phyloP scores from a whole-genome alignment of 2,113 vertebrate genomes.

The Xiphophorus couchianus region DNA sequence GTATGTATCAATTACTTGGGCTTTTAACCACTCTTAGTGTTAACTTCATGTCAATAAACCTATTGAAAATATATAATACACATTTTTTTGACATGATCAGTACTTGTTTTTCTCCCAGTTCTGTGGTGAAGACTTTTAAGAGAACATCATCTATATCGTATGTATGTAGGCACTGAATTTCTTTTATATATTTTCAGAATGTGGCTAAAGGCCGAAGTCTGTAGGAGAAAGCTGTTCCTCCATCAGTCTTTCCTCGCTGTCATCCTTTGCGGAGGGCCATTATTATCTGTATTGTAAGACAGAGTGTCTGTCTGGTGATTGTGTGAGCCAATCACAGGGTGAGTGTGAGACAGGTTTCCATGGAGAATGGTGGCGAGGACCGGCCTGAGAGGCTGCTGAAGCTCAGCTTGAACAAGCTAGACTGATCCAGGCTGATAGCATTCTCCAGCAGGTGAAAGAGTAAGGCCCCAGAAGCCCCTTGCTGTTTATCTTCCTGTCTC shows the following conservation, averaged over 20 bases:
- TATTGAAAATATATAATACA: not conserved
- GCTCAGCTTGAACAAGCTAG: slow-evolving; percentile 51
- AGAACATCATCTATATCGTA: not conserved
- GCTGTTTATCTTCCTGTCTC: slow-evolving; percentile 52
- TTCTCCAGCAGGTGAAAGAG: slow-evolving; percentile 46
- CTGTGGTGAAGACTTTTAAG: not conserved
- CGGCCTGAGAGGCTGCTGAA: slow-evolving; percentile 40
- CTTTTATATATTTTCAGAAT: slow-evolving; percentile 19
- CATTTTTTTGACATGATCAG: not conserved
- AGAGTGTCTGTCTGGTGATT: slow-evolving; percentile 68
- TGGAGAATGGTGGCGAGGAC: slow-evolving; percentile 57
- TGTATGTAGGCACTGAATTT: slow-evolving; percentile 2
- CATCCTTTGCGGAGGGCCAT: slow-evolving; percentile 52
- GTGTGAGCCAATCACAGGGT: slow-evolving; percentile 64
- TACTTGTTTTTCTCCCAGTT: not conserved
- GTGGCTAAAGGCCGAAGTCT: slow-evolving; percentile 52
- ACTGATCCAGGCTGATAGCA: slow-evolving; percentile 62
- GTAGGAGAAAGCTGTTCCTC: slow-evolving; percentile 42
- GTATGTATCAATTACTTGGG: no score
- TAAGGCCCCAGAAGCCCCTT: slow-evolving; percentile 58
- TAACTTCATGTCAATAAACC: not conserved
- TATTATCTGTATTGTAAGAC: slow-evolving; percentile 72
- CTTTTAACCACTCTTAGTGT: not conserved
- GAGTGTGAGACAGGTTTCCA: slow-evolving; percentile 71
- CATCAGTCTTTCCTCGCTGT: slow-evolving; percentile 55